Base-by-base conservation (phyloP, 2,888 invertebrate genomes). In the Drosophila melanocephala region DNA sequence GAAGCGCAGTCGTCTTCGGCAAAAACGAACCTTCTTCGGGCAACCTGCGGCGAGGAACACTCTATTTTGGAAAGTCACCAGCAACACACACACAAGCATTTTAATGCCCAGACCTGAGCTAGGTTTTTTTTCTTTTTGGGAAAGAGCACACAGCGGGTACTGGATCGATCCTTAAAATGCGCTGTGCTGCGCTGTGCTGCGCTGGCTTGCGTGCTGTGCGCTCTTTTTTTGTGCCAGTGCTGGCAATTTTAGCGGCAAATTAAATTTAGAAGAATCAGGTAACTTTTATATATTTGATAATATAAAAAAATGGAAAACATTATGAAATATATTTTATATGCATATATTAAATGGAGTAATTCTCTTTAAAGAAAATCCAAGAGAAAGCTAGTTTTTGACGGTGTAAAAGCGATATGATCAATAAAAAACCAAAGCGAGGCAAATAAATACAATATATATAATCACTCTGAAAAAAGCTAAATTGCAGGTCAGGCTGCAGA, bases 141-240 rank as follows among this genome's bases (percentile, higher is more conserved):
- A 64, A 51, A 72, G 63, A 62, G 47, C 26, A 52, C 72, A 61
- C 84, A 87, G 86, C 80, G 79, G 88, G 83, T 26, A 71, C 58
- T 60, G 59, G 19, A 73, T 44, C 56, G 55, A 57, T 53, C 61
- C 57, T 83, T 55, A 52, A 70, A 84, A 66, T 72, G 64, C 66
- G 64, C 37, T 19, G 9, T 19, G 14, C 22, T 72, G 64, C 66
- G 64, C 37, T 19, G 9, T 19, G 14, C 22, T 22, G 47, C 4
- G 47, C 22, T 26, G 47, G 7, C 47, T 47, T 26, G 65, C 68
- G 67, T 63, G 74, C 81, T 66, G 75, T 65, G 74, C 71, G 63
- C 72, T 68, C 59, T 66, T 68, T 26, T 47, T 26, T 47, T 47
- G 47, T 9, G 19, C 16, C 56, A 56, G 56, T 56, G 56, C 19